phyloP scores from a whole-genome alignment of 2,888 invertebrate genomes.

The Archaeoteleia sp. region DNA sequence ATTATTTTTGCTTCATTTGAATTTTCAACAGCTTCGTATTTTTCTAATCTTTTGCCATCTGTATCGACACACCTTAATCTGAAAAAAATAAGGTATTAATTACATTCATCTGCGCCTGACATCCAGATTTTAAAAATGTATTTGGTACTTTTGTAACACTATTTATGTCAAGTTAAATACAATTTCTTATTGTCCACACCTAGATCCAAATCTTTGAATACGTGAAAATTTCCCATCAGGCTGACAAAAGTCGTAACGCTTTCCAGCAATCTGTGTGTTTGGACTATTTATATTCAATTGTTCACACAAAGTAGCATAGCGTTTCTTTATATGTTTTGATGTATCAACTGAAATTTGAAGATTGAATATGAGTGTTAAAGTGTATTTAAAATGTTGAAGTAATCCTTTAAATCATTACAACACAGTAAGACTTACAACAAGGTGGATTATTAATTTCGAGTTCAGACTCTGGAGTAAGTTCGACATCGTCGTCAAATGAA shows the following conservation, averaged over 20 bases:
- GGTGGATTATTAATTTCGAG: constrained; percentile 66
- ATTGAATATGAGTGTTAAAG: constrained; percentile 2
- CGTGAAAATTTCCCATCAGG: constrained; percentile 76
- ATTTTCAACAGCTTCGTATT: constrained; percentile 75
- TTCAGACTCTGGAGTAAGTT: constrained; percentile 64
- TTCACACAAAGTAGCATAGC: constrained; percentile 75
- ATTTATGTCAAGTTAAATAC: too few species aligned
- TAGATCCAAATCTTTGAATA: constrained; percentile 71
- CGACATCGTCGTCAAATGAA: constrained; percentile 68
- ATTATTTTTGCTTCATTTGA: constrained; percentile 66
- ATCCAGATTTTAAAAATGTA: too few species aligned
- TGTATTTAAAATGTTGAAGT: not conserved
- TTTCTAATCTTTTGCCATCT: constrained; percentile 76
- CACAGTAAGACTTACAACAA: constrained; percentile 75
- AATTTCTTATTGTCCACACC: too few species aligned
- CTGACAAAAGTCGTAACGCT: constrained; percentile 71
- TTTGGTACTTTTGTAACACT: too few species aligned
- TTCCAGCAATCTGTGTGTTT: constrained; percentile 11
- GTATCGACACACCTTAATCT: constrained; percentile 80
- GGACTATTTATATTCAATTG: constrained; percentile 55
- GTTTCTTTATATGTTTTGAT: constrained; percentile 66
- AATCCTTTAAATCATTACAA: not conserved
- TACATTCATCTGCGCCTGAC: too few species aligned
- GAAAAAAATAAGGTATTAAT: constrained; percentile 59
- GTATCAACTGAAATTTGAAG: constrained; percentile 68